Conservation (phyloP, 2,888 invertebrate genomes). For the Bugula neritina region DNA sequence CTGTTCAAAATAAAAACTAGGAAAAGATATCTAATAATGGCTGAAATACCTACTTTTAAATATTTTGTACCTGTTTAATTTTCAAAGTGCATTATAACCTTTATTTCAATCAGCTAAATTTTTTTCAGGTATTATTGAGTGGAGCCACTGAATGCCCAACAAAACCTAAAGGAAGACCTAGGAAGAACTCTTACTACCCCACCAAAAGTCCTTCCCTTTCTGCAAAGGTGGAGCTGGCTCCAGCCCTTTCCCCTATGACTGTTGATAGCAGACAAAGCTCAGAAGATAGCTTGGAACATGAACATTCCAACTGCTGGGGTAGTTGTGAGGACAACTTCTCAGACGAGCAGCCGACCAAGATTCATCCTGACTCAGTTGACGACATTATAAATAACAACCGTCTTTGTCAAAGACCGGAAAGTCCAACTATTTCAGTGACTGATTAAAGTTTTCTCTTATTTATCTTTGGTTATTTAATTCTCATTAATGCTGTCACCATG, state of each 20-base stretch:
- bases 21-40: no score
- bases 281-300: no score
- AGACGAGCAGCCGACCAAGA: neutral
- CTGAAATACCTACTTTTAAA: no score
- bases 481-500: no score
- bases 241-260: neutral
- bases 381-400: no score
- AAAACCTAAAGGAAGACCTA: slow-evolving; percentile 53
- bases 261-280: neutral
- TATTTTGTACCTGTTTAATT: no score
- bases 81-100: no score
- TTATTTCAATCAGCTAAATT: no score
- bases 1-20: neutral
- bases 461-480: no score
- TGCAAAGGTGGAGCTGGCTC: neutral
- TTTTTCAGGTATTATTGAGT: slow-evolving; percentile 46
- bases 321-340: neutral
- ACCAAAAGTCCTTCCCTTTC: neutral
- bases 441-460: neutral
- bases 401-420: neutral
- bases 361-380: no score
- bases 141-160: slow-evolving; percentile 51
- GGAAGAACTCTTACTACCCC: slow-evolving; percentile 35
- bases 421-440: slow-evolving; percentile 15
- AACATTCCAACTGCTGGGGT: neutral